Evolutionary conservation across 2,888 invertebrate species (phyloP), one percentile per base, ranked within the genome.

Genomic region (Tholera decimalis): DNA sequence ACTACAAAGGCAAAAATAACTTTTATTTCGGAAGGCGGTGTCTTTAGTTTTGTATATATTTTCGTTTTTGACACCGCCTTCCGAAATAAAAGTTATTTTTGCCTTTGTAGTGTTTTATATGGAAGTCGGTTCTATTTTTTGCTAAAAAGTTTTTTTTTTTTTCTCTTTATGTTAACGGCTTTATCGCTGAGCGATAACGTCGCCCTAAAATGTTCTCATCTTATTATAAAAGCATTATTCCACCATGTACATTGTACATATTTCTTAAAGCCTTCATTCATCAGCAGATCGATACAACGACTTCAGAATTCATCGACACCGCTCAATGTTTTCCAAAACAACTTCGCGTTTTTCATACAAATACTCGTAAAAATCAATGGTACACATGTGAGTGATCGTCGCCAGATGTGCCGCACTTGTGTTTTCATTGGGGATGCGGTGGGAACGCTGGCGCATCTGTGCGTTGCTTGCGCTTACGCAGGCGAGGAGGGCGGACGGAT

Each of bases 381-480:
- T 79, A 62, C 63, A 90, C 90, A 91, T 91, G 90, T 84, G 85
- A 82, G 61, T 73, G 72, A 70, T 77, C 80, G 71, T 75, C 79
- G 88, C 91, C 94, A 94, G 92, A 93, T 93, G 93, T 85, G 83
- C 77, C 82, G 85, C 93, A 93, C 92, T 93, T 92, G 93, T 78
- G 85, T 81, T 85, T 81, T 81, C 66, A 82, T 86, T 85, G 84
- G 86, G 89, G 84, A 84, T 85, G 90, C 85, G 88, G 88, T 92
- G 93, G 92, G 93, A 93, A 90, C 88, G 79, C 73, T 18, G 46
- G 72, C 71, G 61, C 77, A 78, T 78, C 77, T 78, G 77, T 61
- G 64, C 50, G 59, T 43, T 26, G 18, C 49, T 43, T 61, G 74
- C 55, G 77, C 74, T 26, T 58, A 39, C 78, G 65, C 69, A 49